Percentiles rank a stretch among this genome's conserved stretches.
Evolutionary conservation across 1,140 invertebrate species (phyloP).

Genomic region (Vanessa atalanta): DNA sequence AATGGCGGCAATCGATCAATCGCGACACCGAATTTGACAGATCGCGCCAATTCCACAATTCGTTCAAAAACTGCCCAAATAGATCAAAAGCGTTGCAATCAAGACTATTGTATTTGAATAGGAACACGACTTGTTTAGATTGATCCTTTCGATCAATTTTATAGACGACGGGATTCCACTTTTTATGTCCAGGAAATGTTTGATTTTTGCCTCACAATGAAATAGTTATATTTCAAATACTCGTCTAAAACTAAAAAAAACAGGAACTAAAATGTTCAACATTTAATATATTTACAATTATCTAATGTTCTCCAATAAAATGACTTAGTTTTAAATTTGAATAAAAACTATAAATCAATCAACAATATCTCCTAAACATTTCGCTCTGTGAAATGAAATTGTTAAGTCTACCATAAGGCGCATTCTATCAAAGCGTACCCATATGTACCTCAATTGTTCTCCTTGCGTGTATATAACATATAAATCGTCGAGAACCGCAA

Average conservation of each 20-base stretch:
- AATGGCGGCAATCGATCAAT: slow-evolving; percentile 49
- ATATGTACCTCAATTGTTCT: slow-evolving; percentile 43
- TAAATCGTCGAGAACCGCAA: slow-evolving; percentile 57
- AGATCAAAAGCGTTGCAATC: slow-evolving; percentile 59
- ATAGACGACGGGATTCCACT: slow-evolving; percentile 30
- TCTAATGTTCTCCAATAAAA: too few species aligned
- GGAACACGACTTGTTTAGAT: slow-evolving; percentile 61
- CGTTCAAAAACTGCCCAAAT: slow-evolving; percentile 54
- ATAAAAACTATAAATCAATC: background rate
- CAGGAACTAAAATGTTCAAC: too few species aligned
- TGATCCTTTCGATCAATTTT: slow-evolving; percentile 65
- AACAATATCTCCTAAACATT: slow-evolving; percentile 11
- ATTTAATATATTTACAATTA: too few species aligned
- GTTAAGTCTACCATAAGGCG: slow-evolving; percentile 59
- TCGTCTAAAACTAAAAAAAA: background rate
- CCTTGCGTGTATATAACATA: slow-evolving; percentile 58
- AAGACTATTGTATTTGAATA: slow-evolving; percentile 62
- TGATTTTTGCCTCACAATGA: slow-evolving; percentile 23
- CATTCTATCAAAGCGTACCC: slow-evolving; percentile 41
- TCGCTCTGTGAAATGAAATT: slow-evolving; percentile 43
- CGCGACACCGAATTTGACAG: slow-evolving; percentile 58
- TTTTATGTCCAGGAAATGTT: slow-evolving; percentile 45
- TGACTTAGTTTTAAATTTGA: too few species aligned
- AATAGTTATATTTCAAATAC: background rate
- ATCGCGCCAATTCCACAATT: slow-evolving; percentile 57